Conservation (phyloP, 2,888 invertebrate species). For the Yponomeuta evonymella region DNA sequence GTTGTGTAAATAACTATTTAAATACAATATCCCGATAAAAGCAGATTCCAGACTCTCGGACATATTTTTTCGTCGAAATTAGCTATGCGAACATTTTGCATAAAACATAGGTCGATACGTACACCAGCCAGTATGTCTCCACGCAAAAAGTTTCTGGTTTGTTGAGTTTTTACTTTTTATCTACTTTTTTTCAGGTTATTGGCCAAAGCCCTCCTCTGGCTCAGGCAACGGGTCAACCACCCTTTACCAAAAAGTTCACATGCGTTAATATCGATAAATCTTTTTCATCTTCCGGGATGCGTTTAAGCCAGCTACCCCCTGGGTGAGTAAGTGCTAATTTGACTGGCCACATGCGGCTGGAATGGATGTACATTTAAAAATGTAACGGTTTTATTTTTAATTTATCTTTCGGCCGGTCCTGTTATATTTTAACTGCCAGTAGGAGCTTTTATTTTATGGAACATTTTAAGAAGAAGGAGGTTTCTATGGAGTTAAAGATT, state of each 20-base stretch:
- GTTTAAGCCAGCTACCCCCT: neutral
- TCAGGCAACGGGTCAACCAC: slow-evolving; percentile 4
- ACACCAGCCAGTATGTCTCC: neutral
- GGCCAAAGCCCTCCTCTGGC: slow-evolving; percentile 6
- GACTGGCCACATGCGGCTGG: neutral
- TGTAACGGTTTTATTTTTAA: neutral
- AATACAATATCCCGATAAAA: no score
- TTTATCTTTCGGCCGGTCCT: neutral
- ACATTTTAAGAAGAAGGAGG: neutral
- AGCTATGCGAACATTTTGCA: neutral
- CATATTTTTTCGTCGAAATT: neutral
- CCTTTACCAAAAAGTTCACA: neutral
- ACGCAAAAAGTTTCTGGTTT: neutral
- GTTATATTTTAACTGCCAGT: neutral
- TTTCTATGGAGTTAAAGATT: neutral
- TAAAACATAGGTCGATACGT: neutral
- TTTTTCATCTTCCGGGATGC: slow-evolving; percentile 6
- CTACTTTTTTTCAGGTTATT: neutral
- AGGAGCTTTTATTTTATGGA: neutral
- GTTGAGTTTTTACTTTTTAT: neutral
- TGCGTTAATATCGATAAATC: slow-evolving; percentile 6
- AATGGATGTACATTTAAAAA: neutral
- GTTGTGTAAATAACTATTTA: no score
- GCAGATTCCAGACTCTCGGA: neutral
- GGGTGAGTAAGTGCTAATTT: slow-evolving; percentile 3